A percentile compares a stretch with the other conserved stretches of the same genome.
Conservation (phyloP, 1,140 invertebrate species). For the Tyrophagus putrescentiae region DNA sequence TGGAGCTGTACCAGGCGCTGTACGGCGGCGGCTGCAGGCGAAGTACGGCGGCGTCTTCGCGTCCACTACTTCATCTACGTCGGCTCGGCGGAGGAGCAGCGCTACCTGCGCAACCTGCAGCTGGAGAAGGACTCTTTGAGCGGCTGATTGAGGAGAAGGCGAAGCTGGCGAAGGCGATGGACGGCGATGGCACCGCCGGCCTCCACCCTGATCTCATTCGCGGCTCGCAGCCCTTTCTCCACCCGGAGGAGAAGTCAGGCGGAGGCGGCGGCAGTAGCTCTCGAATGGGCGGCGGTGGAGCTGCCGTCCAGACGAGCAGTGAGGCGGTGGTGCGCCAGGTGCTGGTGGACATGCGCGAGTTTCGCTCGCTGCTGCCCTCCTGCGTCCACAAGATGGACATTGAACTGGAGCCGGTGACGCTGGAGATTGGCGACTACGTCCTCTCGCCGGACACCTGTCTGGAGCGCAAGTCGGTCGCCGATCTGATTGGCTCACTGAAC, state of each 20-base stretch:
- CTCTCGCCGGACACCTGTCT: conserved; percentile 88
- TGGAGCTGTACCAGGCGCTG: conserved; percentile 51
- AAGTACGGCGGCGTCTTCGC: conserved; percentile 18
- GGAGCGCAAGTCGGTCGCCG: conserved; percentile 90
- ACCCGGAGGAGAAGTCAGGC: not conserved
- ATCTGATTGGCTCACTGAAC: conserved; percentile 88
- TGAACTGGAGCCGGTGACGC: conserved; percentile 77
- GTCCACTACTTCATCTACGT: conserved; percentile 28
- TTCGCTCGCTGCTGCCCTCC: conserved; percentile 85
- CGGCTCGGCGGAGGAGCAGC: conserved; percentile 85
- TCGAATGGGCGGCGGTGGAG: not conserved
- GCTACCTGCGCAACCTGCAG: conserved; percentile 71
- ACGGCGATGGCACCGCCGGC: conserved; percentile 52
- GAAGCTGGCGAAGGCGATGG: conserved; percentile 23
- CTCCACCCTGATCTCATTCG: conserved; percentile 47
- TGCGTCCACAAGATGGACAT: conserved; percentile 82
- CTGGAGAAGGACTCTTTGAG: conserved; percentile 91
- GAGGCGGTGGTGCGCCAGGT: conserved; percentile 35
- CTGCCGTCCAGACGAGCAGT: not conserved
- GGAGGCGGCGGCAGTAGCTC: not conserved
- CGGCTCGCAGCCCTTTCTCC: conserved; percentile 27
- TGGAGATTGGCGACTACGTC: conserved; percentile 91
- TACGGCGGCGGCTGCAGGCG: conserved; percentile 13
- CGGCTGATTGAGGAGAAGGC: conserved; percentile 68
- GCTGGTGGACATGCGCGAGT: conserved; percentile 96